phyloP scores from a whole-genome alignment of 2,888 invertebrate species.

The Parnassius glacialis region DNA sequence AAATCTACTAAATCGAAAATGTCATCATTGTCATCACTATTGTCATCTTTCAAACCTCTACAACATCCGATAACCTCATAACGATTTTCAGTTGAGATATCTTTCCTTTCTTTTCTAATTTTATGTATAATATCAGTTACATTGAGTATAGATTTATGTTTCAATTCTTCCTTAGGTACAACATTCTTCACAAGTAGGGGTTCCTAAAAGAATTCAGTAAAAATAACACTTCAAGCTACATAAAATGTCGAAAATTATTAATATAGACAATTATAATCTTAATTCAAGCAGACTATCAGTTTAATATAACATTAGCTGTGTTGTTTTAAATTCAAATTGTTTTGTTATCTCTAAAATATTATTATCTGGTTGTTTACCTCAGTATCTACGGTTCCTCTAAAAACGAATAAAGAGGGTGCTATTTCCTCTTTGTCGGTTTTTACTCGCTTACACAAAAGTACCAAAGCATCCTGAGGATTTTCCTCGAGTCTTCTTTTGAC shows the following conservation, averaged over 20 bases:
- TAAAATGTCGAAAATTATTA: too few species aligned
- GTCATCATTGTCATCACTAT: conserved; percentile 36
- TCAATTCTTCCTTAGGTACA: conserved; percentile 53
- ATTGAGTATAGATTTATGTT: conserved; percentile 51
- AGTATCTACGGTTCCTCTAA: conserved; percentile 86
- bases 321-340: too few species aligned
- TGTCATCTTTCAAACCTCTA: conserved; percentile 58
- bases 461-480: conserved; percentile 85
- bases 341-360: too few species aligned
- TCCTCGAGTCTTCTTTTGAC: conserved; percentile 87
- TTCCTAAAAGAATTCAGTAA: conserved; percentile 52
- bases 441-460: conserved; percentile 85
- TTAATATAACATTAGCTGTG: too few species aligned
- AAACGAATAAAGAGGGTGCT: conserved; percentile 84
- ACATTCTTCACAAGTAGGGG: conserved; percentile 52
- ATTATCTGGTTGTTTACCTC: conserved; percentile 70
- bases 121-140: conserved; percentile 63
- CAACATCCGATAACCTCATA: conserved; percentile 69
- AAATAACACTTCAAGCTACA: neutral
- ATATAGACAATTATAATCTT: too few species aligned
- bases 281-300: too few species aligned
- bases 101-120: conserved; percentile 62
- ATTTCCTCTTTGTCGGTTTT: conserved; percentile 79
- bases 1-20: conserved; percentile 62
- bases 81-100: conserved; percentile 53